A percentile compares a stretch with the other conserved stretches of the same genome.
Evolutionary conservation across 2,888 invertebrate species (phyloP).

Genomic region (Ephialtes manifestator): DNA sequence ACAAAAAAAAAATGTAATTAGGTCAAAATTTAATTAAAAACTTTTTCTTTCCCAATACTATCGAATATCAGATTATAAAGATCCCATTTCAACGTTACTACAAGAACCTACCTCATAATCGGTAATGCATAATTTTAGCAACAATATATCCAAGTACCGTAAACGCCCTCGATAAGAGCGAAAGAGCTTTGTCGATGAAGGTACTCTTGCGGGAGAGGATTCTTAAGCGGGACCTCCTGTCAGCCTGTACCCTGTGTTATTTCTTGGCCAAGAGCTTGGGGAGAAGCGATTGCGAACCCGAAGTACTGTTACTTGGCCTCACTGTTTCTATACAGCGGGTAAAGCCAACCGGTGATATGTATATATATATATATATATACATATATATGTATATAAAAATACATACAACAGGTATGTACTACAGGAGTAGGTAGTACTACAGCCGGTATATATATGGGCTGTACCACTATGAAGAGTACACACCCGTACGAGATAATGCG

Average conservation of each 20-base stretch:
- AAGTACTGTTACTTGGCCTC: slow-evolving; percentile 80
- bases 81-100: not conserved
- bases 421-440: slow-evolving; percentile 1
- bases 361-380: no score
- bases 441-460: slow-evolving; percentile 3
- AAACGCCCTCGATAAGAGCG: slow-evolving; percentile 32
- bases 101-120: not conserved
- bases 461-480: slow-evolving; percentile 19
- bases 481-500: slow-evolving; percentile 7
- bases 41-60: no score
- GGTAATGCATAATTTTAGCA: not conserved
- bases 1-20: no score
- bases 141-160: slow-evolving; percentile 38
- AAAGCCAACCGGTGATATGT: not conserved
- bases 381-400: not conserved
- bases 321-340: slow-evolving; percentile 66
- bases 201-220: slow-evolving; percentile 22
- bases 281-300: slow-evolving; percentile 67
- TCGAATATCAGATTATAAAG: no score
- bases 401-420: slow-evolving; percentile 11
- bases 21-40: no score
- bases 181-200: slow-evolving; percentile 1
- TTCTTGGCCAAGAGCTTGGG: slow-evolving; percentile 11
- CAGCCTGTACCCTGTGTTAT: slow-evolving; percentile 31
- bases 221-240: slow-evolving; percentile 22